Percentiles rank a stretch among this genome's conserved stretches.
These are phyloP conservation scores for Drosophila dives DNA, from an alignment of 2,888 invertebrate species.

Conservation along the genomic window DNA sequence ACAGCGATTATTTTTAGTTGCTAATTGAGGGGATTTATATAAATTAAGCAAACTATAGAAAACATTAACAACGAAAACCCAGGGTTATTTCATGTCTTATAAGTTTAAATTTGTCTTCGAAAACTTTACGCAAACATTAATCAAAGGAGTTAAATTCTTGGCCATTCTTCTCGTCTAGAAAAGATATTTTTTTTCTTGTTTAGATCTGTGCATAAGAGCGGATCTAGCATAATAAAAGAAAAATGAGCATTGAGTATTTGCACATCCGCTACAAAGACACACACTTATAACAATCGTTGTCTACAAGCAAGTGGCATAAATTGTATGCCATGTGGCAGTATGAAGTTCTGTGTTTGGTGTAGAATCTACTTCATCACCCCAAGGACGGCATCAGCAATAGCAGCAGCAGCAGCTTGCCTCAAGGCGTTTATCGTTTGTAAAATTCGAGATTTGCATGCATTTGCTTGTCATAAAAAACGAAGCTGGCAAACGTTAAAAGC, in stretches of 20 bases:
- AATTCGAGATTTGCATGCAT: conserved; percentile 79
- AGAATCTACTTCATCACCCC: conserved; percentile 7
- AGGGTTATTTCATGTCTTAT: not conserved
- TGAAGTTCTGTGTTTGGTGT: conserved; percentile 4
- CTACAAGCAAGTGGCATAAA: conserved; percentile 60
- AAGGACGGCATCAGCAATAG: conserved; percentile 13
- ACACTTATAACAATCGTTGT: conserved; percentile 9
- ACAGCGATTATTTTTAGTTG: conserved; percentile 35
- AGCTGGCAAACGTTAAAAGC: conserved; percentile 31
- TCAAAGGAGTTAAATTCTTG: conserved; percentile 30
- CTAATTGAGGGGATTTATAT: conserved; percentile 38
- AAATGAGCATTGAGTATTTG: conserved; percentile 64
- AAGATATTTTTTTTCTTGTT: conserved; percentile 14
- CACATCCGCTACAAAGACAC: conserved; percentile 53
- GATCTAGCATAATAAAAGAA: conserved; percentile 52
- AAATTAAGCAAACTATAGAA: conserved; percentile 25
- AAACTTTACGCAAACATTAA: not conserved
- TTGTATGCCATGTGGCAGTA: conserved; percentile 49
- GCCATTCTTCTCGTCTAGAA: not conserved
- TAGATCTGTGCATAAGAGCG: conserved; percentile 60
- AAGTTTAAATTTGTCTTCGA: not conserved
- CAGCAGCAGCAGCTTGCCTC: conserved; percentile 66
- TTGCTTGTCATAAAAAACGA: conserved; percentile 71
- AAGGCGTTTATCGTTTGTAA: conserved; percentile 78
- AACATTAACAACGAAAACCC: not conserved